Evolutionary conservation across 2,797 vertebrate species (phyloP).

Genomic region (Champsocephalus esox): DNA sequence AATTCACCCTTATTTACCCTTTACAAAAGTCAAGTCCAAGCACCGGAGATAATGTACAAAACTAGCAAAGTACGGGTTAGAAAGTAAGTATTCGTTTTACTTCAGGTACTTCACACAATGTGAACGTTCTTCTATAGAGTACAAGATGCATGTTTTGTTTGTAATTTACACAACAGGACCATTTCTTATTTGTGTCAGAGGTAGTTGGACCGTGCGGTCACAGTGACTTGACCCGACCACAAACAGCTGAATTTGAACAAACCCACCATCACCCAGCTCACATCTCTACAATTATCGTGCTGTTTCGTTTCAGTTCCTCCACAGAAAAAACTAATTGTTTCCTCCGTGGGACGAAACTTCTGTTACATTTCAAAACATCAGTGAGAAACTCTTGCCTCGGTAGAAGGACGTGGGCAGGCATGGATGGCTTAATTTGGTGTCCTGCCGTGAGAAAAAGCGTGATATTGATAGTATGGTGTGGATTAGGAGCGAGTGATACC

Average conservation of each 20-base stretch:
- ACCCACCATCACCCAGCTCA: constrained; percentile 36
- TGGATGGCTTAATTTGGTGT: constrained; percentile 59
- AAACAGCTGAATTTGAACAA: constrained; percentile 41
- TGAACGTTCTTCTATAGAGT: not conserved
- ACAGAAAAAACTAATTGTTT: constrained; percentile 15
- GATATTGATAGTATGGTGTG: constrained; percentile 60
- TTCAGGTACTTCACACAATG: not conserved
- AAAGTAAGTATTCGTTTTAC: not conserved
- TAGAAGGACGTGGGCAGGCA: constrained; percentile 31
- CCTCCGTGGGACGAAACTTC: constrained; percentile 34
- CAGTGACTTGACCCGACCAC: constrained; percentile 28
- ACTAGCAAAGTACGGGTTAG: too few relatives aligned
- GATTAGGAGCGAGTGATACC: constrained; percentile 75
- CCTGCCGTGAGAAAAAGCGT: constrained; percentile 45
- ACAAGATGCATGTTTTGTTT: constrained; percentile 19
- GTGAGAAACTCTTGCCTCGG: constrained; percentile 29
- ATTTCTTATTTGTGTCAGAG: constrained; percentile 24
- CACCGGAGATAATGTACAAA: not conserved
- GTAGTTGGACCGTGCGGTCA: constrained; percentile 14
- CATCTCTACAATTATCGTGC: constrained; percentile 27
- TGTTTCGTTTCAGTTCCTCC: constrained; percentile 31
- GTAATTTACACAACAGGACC: constrained; percentile 1
- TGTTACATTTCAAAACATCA: constrained; percentile 39
- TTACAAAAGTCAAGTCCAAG: not conserved
- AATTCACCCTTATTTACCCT: not conserved